A percentile compares a stretch with the other conserved stretches of the same genome.
Evolutionary conservation across 30 jellyfish, hydroid and myxozoan genomes (phyloP).

Genomic region (Turritopsis dohrnii): DNA sequence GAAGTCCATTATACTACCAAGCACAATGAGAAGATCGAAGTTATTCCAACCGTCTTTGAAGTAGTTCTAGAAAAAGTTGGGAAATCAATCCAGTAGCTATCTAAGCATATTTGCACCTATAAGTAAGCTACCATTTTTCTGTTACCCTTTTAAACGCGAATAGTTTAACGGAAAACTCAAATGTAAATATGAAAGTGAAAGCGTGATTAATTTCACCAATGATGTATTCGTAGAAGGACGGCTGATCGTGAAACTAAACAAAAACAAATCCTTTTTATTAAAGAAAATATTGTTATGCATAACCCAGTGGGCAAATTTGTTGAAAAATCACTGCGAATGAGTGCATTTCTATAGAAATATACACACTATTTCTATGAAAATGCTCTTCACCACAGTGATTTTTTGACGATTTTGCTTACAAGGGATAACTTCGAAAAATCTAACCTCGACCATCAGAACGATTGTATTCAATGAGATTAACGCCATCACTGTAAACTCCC

Average conservation of each 20-base stretch:
- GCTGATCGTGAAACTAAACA: constrained; percentile 40
- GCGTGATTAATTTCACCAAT: constrained; percentile 32
- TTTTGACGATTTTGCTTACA: no score
- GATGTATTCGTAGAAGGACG: constrained; percentile 38
- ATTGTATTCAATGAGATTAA: constrained; percentile 49
- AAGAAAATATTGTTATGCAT: not conserved
- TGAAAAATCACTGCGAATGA: no score
- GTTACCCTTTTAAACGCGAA: constrained; percentile 34
- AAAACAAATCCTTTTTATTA: not conserved
- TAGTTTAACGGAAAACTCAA: constrained; percentile 46
- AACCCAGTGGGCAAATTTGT: no score
- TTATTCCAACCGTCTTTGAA: constrained; percentile 63
- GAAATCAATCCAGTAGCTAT: not conserved
- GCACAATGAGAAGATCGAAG: constrained; percentile 46
- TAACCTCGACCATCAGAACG: constrained; percentile 44
- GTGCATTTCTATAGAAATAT: no score
- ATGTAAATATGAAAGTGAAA: constrained; percentile 54
- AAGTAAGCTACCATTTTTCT: not conserved
- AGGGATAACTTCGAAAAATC: no score
- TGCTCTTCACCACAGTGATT: no score
- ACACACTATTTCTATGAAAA: no score
- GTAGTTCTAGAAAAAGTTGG: constrained; percentile 5
- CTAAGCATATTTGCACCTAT: not conserved
- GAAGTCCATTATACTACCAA: constrained; percentile 64
- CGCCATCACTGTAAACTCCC: constrained; percentile 47